Evolutionary conservation across 2,888 invertebrate species (phyloP), one percentile per base, ranked within the genome.

Genomic region (Parthenolecanium corni): DNA sequence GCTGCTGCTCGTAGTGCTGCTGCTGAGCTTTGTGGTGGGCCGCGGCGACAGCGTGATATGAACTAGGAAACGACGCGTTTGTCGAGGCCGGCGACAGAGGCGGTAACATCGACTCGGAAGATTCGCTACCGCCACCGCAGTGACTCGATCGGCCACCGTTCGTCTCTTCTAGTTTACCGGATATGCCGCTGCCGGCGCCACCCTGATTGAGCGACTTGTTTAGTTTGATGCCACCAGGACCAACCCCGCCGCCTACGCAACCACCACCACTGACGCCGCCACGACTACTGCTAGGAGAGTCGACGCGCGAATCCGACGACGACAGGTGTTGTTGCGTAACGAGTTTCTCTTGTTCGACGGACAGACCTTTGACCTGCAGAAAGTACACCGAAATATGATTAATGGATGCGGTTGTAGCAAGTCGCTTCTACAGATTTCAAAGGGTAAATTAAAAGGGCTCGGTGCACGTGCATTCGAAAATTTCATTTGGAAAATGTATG

Each of bases 361-460:
- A 85, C 71, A 86, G 75, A 67, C 86, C 86, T 75, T 86, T 86
- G 52, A 86, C 85, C 84, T 84, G 70, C 4, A 70, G n/a, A n/a
- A n/a, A n/a, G n/a, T n/a, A n/a, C n/a, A 38, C 38, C 12, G 38
- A 38, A 14, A 9, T n/a, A n/a, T n/a, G n/a, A n/a, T n/a, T n/a
- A n/a, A n/a, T n/a, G n/a, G n/a, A n/a, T n/a, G n/a, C n/a, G n/a
- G n/a, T n/a, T n/a, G n/a, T n/a, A n/a, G n/a, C n/a, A n/a, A n/a
- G n/a, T n/a, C n/a, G n/a, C n/a, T n/a, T n/a, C n/a, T n/a, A n/a
- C n/a, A n/a, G n/a, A n/a, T n/a, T n/a, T n/a, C n/a, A n/a, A n/a
- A n/a, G n/a, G n/a, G n/a, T n/a, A n/a, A n/a, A n/a, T n/a, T n/a
- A n/a, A n/a, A n/a, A n/a, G n/a, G n/a, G n/a, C n/a, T n/a, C n/a